These are phyloP conservation scores for Cygnus atratus DNA, from an alignment of 2,113 vertebrate species.

Conservation along the genomic window DNA sequence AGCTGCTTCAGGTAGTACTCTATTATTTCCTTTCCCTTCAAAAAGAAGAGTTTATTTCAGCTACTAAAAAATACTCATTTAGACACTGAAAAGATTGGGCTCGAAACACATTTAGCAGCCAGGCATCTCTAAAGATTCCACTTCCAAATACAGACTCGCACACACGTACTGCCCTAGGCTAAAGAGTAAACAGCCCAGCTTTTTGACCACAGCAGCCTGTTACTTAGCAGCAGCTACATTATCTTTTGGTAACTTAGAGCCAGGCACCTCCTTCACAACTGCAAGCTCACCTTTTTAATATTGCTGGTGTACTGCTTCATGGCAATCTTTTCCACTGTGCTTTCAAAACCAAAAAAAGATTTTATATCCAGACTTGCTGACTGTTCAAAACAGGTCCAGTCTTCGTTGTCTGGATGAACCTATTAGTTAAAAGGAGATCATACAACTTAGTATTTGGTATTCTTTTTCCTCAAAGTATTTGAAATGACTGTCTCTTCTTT, in stretches of 20 bases:
- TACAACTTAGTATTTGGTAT: background rate
- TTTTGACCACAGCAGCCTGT: background rate
- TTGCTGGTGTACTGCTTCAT: slow-evolving; percentile 96
- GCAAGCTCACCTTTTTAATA: slow-evolving; percentile 90
- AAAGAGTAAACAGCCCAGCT: background rate
- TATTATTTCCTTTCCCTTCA: slow-evolving; percentile 96
- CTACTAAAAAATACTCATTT: background rate
- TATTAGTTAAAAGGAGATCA: slow-evolving; percentile 45
- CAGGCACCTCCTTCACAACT: background rate
- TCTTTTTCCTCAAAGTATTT: background rate
- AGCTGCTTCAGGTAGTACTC: slow-evolving; percentile 92
- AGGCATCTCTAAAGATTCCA: background rate
- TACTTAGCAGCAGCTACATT: background rate
- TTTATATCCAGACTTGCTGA: slow-evolving; percentile 96
- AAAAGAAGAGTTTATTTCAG: background rate
- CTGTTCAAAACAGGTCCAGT: slow-evolving; percentile 98
- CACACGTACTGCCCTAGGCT: background rate
- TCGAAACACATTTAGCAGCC: background rate
- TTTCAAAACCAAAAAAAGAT: slow-evolving; percentile 98
- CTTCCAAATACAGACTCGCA: background rate
- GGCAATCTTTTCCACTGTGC: slow-evolving; percentile 93
- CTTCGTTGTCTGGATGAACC: slow-evolving; percentile 97
- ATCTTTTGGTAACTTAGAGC: background rate
- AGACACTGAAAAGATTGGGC: background rate
- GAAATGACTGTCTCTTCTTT: background rate